A percentile compares a stretch with the other conserved stretches of the same genome.
Conservation (phyloP, 2,888 invertebrate species). For the Tiliacea aurago region DNA sequence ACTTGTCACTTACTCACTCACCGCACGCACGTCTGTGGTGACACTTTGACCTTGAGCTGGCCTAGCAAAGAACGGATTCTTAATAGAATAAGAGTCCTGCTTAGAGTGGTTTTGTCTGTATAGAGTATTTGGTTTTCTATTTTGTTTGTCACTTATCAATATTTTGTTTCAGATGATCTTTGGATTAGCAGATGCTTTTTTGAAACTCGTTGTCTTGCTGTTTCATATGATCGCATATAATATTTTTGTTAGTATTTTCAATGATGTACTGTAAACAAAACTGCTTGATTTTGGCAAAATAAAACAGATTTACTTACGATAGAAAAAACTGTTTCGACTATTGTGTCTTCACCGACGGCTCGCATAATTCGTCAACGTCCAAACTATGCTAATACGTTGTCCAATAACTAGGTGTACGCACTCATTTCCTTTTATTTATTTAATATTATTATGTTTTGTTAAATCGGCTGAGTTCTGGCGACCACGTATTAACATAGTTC, state of each 20-base stretch:
- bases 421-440: too few species aligned
- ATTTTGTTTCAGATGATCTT: background rate
- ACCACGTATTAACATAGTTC: too few species aligned
- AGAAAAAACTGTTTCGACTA: background rate
- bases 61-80: too few species aligned
- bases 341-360: background rate
- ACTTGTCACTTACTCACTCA: too few species aligned
- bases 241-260: background rate
- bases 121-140: background rate
- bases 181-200: background rate
- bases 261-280: background rate
- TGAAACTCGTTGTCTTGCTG: background rate
- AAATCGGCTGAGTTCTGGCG: too few species aligned
- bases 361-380: background rate
- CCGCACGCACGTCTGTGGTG: too few species aligned
- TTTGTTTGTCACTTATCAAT: background rate
- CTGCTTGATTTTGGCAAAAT: background rate
- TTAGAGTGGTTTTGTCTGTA: background rate
- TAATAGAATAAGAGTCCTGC: too few species aligned
- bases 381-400: too few species aligned
- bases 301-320: background rate
- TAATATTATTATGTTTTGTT: too few species aligned
- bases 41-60: too few species aligned
- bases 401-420: too few species aligned
- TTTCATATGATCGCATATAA: background rate